Evolutionary conservation across 2,113 vertebrate genomes (phyloP).

Genomic region (Xyrauchen texanus): DNA sequence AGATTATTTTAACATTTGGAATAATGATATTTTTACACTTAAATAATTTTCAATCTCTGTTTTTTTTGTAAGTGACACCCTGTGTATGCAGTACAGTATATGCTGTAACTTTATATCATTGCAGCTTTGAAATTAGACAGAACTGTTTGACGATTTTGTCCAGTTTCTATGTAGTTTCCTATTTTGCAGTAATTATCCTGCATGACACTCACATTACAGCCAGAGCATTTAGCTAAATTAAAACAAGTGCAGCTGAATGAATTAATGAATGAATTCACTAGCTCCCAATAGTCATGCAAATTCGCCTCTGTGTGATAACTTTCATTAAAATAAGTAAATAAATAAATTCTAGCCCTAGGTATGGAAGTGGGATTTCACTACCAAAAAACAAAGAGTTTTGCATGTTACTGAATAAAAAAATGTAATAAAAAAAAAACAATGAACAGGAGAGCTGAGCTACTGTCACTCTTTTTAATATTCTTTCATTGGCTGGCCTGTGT

Average conservation of each 20-base stretch:
- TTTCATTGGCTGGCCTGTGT: conserved; percentile 72
- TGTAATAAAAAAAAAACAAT: not conserved
- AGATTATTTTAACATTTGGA: too few relatives aligned
- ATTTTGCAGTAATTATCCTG: not conserved
- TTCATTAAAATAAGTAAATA: not conserved
- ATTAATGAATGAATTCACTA: not conserved
- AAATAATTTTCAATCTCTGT: too few relatives aligned
- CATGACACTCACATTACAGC: not conserved
- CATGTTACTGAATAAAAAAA: not conserved
- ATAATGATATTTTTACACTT: too few relatives aligned
- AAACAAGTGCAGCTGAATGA: not conserved
- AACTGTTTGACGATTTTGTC: not conserved
- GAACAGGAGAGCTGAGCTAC: not conserved
- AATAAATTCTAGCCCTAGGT: not conserved
- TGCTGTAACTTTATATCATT: too few relatives aligned
- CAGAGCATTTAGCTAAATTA: not conserved
- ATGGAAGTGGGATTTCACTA: not conserved
- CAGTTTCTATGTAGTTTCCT: not conserved
- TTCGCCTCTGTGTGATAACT: not conserved
- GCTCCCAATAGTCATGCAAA: not conserved
- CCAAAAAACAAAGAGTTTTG: not conserved
- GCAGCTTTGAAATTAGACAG: too few relatives aligned
- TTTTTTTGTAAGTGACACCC: not conserved
- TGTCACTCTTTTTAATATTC: conserved; percentile 68
- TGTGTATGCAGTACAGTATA: too few relatives aligned